Evolutionary conservation across 2,888 invertebrate species (phyloP).

Genomic region (Drosophila acutilabella): DNA sequence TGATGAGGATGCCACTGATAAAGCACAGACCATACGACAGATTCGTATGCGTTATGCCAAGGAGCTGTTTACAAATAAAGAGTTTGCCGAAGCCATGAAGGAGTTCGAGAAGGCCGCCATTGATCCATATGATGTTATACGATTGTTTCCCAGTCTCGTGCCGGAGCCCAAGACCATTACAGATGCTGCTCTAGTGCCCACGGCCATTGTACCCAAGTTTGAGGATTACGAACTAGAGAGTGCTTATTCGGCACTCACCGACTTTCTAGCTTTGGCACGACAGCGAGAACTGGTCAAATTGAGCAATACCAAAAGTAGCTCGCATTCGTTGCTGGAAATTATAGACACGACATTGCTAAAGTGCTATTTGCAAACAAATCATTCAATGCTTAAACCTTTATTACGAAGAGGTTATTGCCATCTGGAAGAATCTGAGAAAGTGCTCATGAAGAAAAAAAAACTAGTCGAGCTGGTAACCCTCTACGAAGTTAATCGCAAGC

Average conservation of each 20-base stretch:
- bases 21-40: conserved; percentile 91
- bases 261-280: conserved; percentile 93
- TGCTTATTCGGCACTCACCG: conserved; percentile 94
- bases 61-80: conserved; percentile 94
- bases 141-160: conserved; percentile 94
- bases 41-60: conserved; percentile 96
- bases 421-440: conserved; percentile 96
- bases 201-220: conserved; percentile 85
- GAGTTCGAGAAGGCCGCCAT: conserved; percentile 95
- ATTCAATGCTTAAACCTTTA: conserved; percentile 96
- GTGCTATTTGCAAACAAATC: conserved; percentile 98
- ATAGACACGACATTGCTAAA: conserved; percentile 98
- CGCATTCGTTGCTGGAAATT: conserved; percentile 90
- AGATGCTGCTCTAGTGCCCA: conserved; percentile 69
- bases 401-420: conserved; percentile 96
- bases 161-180: conserved; percentile 74
- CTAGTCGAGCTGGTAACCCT: conserved; percentile 97
- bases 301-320: conserved; percentile 81
- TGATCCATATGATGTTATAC: conserved; percentile 97
- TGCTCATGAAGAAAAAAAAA: conserved; percentile 94
- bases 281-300: conserved; percentile 84
- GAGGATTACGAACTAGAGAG: conserved; percentile 94
- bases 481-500: conserved; percentile 97
- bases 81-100: conserved; percentile 95
- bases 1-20: conserved; percentile 92